Percentiles rank a stretch among this genome's conserved stretches.
Conservation (phyloP, 2,888 invertebrate species). For the Argynnis bischoffii region DNA sequence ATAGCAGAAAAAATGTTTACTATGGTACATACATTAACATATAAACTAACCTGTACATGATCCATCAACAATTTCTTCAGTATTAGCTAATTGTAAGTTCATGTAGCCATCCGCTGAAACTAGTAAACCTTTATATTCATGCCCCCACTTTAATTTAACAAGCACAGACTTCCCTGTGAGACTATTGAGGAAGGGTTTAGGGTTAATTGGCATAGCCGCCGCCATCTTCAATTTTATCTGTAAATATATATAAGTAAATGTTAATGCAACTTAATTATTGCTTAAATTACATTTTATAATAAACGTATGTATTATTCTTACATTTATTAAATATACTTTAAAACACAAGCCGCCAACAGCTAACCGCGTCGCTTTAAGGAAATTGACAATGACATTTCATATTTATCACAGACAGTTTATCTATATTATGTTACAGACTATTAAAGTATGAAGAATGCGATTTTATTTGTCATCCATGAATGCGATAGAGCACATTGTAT, state of each 20-base stretch:
- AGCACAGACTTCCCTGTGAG: constrained; percentile 98
- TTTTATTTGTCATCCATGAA: too few species aligned
- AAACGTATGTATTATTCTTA: neutral
- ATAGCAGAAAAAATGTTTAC: neutral
- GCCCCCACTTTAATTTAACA: constrained; percentile 99
- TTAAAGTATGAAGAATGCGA: too few species aligned
- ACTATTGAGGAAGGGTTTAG: constrained; percentile 99
- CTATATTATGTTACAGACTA: too few species aligned
- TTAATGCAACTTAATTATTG: neutral
- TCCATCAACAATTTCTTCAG: constrained; percentile 98
- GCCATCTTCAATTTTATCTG: constrained; percentile 78
- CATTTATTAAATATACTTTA: constrained; percentile 5
- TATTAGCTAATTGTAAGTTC: constrained; percentile 98
- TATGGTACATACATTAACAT: constrained; percentile 14
- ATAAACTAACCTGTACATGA: constrained; percentile 87
- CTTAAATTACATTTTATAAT: neutral
- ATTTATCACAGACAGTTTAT: too few species aligned
- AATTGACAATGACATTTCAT: constrained; percentile 17
- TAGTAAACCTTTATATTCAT: constrained; percentile 98
- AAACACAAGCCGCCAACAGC: constrained; percentile 19
- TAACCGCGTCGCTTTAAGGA: constrained; percentile 19
- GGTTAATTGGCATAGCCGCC: constrained; percentile 97
- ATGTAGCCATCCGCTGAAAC: constrained; percentile 99
- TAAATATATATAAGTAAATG: constrained; percentile 16
- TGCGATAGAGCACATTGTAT: too few species aligned